These are phyloP conservation scores for Sphyrna mokarran DNA, from an alignment of 2,113 vertebrate species.

Conservation along the genomic window DNA sequence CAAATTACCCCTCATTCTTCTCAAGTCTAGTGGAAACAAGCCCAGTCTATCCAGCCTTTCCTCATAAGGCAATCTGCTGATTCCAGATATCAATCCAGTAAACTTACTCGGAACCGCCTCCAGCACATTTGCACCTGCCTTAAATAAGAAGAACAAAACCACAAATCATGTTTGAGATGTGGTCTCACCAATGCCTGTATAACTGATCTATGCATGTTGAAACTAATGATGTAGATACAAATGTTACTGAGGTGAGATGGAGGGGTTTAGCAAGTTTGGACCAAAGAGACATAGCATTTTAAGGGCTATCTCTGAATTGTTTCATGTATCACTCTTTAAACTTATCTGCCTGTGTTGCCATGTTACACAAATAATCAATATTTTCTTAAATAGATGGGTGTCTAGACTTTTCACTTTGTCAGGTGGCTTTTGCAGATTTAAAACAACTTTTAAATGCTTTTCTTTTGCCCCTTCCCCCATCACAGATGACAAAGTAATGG, in stretches of 20 bases:
- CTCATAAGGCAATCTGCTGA: no score
- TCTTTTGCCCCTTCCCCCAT: neutral
- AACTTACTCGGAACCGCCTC: no score
- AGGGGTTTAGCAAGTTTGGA: neutral
- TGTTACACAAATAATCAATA: neutral
- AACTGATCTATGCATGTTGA: neutral
- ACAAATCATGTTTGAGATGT: no score
- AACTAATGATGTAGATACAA: neutral
- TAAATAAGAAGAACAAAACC: no score
- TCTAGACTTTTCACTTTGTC: neutral
- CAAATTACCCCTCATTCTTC: no score
- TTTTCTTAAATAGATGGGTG: neutral
- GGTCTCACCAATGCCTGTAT: no score
- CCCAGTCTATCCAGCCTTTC: no score
- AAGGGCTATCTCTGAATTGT: neutral
- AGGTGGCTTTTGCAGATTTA: neutral
- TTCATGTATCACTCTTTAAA: neutral
- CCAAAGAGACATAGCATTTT: neutral
- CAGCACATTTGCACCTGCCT: no score
- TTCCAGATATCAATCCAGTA: no score
- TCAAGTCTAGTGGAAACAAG: no score
- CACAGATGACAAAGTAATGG: conserved; percentile 87
- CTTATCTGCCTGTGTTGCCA: neutral
- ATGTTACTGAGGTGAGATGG: neutral
- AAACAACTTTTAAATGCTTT: neutral